phyloP scores from a whole-genome alignment of 2,113 vertebrate species.

The Festucalex cinctus region DNA sequence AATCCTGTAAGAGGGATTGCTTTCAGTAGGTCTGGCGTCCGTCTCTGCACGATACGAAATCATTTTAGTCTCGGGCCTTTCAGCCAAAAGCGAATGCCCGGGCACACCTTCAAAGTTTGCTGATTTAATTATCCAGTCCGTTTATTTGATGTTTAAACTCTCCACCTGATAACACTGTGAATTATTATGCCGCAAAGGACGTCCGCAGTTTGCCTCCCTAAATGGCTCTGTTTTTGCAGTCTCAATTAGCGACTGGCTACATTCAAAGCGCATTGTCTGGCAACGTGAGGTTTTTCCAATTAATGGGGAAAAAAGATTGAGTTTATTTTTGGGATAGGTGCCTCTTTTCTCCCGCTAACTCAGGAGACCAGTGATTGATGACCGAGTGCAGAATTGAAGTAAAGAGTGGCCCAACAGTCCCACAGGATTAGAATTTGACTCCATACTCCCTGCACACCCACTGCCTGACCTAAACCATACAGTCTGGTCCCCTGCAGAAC shows the following conservation, averaged over 20 bases:
- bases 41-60: conserved; percentile 66
- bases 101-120: conserved; percentile 62
- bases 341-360: conserved; percentile 50
- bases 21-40: conserved; percentile 62
- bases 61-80: conserved; percentile 71
- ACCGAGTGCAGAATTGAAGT: conserved; percentile 66
- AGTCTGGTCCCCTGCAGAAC: conserved; percentile 29
- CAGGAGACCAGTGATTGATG: conserved; percentile 69
- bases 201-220: conserved; percentile 64
- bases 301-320: conserved; percentile 60
- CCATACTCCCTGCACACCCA: conserved; percentile 6
- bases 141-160: conserved; percentile 69
- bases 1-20: conserved; percentile 72
- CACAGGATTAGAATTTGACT: conserved; percentile 34
- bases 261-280: conserved; percentile 70
- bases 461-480: conserved; percentile 29
- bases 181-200: conserved; percentile 63
- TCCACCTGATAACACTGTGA: conserved; percentile 63
- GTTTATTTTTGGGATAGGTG: conserved; percentile 51
- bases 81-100: conserved; percentile 53
- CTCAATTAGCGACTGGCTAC: conserved; percentile 65
- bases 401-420: conserved; percentile 43
- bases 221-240: conserved; percentile 69
- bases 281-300: conserved; percentile 70
- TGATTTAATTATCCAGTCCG: conserved; percentile 67